Evolutionary conservation across 2,888 invertebrate genomes (phyloP).

Genomic region (Prenolepis imparis): DNA sequence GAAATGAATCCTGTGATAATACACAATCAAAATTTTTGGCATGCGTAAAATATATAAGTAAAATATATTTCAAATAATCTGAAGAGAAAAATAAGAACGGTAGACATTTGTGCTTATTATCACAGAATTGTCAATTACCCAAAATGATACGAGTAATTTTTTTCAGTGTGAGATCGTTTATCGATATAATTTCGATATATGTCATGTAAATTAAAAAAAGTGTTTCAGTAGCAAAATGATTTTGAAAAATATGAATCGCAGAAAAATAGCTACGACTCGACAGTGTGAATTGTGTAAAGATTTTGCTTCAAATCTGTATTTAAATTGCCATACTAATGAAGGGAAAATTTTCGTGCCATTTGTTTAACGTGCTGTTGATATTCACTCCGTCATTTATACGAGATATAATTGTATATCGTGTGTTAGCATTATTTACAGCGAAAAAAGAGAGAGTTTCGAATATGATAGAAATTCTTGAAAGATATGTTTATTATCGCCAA

Average conservation of each 20-base stretch:
- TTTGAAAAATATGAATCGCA: conserved; percentile 53
- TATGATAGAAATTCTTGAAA: conserved; percentile 56
- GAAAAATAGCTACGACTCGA: conserved; percentile 45
- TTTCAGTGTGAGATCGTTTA: conserved; percentile 23
- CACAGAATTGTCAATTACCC: conserved; percentile 64
- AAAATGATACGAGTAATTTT: conserved; percentile 39
- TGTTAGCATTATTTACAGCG: conserved; percentile 37
- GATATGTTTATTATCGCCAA: conserved; percentile 69
- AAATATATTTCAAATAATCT: background rate
- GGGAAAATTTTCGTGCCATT: conserved; percentile 29
- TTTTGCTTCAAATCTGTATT: conserved; percentile 33
- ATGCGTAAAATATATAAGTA: background rate
- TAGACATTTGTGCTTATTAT: conserved; percentile 66
- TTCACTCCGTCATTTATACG: conserved; percentile 42
- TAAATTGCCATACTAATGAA: conserved; percentile 28
- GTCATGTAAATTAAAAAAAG: conserved; percentile 53
- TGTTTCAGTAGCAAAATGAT: conserved; percentile 60
- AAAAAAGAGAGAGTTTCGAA: conserved; percentile 39
- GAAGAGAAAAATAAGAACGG: background rate
- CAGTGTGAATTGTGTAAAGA: conserved; percentile 31
- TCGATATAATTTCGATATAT: conserved; percentile 24
- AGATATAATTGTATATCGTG: conserved; percentile 13
- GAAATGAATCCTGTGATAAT: conserved; percentile 62
- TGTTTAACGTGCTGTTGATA: conserved; percentile 6
- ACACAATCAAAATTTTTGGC: conserved; percentile 30